Evolutionary conservation across 2,888 invertebrate species (phyloP), one percentile per base, ranked within the genome.

Genomic region (Tipula vernalis): DNA sequence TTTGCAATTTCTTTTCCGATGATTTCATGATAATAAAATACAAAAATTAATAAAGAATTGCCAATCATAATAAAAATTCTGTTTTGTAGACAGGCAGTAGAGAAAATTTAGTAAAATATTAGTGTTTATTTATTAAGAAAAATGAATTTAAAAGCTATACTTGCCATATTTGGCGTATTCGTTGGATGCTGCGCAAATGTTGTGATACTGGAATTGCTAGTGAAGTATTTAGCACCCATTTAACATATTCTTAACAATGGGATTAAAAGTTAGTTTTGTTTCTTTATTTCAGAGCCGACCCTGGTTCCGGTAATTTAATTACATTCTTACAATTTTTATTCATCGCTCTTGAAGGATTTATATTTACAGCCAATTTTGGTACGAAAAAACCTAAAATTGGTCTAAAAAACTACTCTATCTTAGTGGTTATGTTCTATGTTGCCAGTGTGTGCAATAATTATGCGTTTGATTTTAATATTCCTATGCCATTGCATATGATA

Each of bases 401-500:
- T 0, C 92, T 98, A 87, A 95, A 95, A 89, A 95, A 96, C 89
- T 99, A 99, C 90, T 90, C 95, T 6, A 91, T 95, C 85, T 92
- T 99, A 87, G 98, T 99, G 0, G 92, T 94, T 12, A 95, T 98
- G 92, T 99, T 99, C 92, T 99, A 98, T 92, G 92, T 97, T 0
- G 95, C 96, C 15, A 99, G 97, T 91, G 96, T 98, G 0, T 95
- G 96, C 88, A 98, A 98, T 90, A 99, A 99, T 91, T 97, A 97
- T 93, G 98, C 98, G 0, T 97, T 99, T 90, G 95, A 96, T 90
- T 99, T 98, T 90, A 98, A 99, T 91, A 98, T 99, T 89, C 95
- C 99, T 0, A 98, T 99, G 95, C 99, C 99, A 0, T 92, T 99
- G 85, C 99, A 99, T 90, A 98, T 99, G 96, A 99, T 99, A 90